Percentiles rank a stretch among this genome's conserved stretches.
phyloP scores from a whole-genome alignment of 2,888 invertebrate species.

The Drosophila antonietae region DNA sequence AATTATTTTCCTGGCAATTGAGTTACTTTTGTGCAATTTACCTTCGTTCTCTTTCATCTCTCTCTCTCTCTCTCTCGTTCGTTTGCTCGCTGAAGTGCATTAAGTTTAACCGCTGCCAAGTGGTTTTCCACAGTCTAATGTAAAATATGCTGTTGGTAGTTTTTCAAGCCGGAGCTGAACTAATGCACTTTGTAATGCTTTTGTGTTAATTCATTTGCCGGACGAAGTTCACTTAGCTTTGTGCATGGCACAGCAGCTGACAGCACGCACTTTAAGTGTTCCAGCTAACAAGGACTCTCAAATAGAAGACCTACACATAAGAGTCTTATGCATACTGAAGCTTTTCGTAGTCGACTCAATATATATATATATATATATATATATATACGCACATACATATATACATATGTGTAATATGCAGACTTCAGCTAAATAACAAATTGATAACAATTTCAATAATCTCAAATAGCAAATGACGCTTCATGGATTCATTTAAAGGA shows the following conservation, averaged over 20 bases:
- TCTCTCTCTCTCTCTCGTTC: no score
- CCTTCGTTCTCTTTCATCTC: background rate
- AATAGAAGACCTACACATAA: background rate
- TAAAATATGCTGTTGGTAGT: background rate
- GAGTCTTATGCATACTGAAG: background rate
- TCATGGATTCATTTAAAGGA: no score
- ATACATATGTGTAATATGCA: no score
- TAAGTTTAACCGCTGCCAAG: background rate
- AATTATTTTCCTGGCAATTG: constrained; percentile 2
- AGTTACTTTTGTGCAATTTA: background rate
- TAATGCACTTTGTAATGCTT: constrained; percentile 9
- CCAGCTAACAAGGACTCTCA: background rate
- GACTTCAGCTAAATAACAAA: no score
- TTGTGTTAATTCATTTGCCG: constrained; percentile 7
- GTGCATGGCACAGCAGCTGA: background rate
- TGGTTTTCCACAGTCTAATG: background rate
- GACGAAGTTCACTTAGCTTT: constrained; percentile 1
- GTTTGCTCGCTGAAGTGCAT: background rate
- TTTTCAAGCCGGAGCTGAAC: background rate
- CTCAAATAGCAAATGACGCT: no score
- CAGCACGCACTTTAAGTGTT: background rate
- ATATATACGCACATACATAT: no score
- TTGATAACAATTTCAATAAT: no score
- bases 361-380: no score
- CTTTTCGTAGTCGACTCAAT: background rate